Base-by-base conservation (phyloP, 2,888 invertebrate genomes). In the Nymphalis urticae region DNA sequence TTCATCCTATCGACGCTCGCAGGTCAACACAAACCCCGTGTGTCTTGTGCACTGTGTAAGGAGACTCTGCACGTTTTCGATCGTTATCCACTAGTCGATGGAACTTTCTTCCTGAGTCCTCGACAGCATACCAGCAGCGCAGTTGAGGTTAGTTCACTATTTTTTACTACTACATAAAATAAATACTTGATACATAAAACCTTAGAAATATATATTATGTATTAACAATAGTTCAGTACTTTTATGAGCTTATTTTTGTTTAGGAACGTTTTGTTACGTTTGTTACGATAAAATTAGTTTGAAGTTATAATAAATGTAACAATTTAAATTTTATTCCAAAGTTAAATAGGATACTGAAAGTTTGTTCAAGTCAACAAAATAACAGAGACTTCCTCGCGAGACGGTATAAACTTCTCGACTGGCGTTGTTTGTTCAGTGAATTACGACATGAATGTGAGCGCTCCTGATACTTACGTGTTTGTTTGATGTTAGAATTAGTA, bases 81-180 rank as follows among this genome's bases (percentile, higher is more conserved):
- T 93, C 95, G 98, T 83, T 99, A 99, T 92, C 99, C 99, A 1
- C 94, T 99, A 77, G 96, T 99, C 58, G 99, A 99, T 86, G 99
- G 99, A 68, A 98, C 98, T 48, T 98, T 99, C 94, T 99, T 99
- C 94, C 94, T 99, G 72, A 98, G 98, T 80, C 98, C 99, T 48
- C 95, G 97, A 76, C 97, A 98, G 83, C 98, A 98, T 87, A 96
- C 96, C 82, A 95, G 95, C 84, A 95, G 95, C 80, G 97, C 97
- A 84, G 96, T 97, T 76, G 97, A 97, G 95, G 97, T 97, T 92
- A 73, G 48, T 36, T 36, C 6, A 17, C n/a, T 9, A 53, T 24
- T n/a, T 32, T 42, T 4, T 42, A 4, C 42, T 42, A 42, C 42
- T 13, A n/a, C n/a, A n/a, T n/a, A n/a, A n/a, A n/a, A n/a, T n/a